A percentile compares a stretch with the other conserved stretches of the same genome.
Conservation (phyloP, 2,888 invertebrate genomes). For the Taenaris catops region DNA sequence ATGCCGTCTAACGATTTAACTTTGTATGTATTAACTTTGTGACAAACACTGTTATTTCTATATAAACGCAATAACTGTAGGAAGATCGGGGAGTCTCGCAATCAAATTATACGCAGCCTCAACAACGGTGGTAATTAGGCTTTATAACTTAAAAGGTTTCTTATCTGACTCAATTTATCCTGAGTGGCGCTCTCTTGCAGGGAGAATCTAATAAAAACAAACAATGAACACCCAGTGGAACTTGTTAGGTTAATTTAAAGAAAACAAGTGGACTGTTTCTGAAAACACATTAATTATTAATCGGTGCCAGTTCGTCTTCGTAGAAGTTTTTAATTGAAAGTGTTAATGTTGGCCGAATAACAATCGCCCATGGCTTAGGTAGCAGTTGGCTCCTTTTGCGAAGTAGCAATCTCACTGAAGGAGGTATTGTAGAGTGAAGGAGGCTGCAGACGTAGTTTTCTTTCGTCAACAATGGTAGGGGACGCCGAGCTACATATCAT, state of each 20-base stretch:
- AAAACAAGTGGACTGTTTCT: neutral
- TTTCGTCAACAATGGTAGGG: too few species aligned
- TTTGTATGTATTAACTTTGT: neutral
- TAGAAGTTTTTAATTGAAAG: too few species aligned
- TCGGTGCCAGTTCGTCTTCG: too few species aligned
- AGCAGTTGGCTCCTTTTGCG: too few species aligned
- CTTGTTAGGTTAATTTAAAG: slow-evolving; percentile 9
- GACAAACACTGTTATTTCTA: neutral
- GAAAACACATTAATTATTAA: too few species aligned
- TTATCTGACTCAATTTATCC: slow-evolving; percentile 21
- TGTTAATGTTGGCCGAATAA: too few species aligned
- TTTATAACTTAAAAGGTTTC: slow-evolving; percentile 22
- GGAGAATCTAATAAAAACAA: slow-evolving; percentile 10
- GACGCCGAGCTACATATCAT: too few species aligned
- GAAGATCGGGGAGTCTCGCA: neutral
- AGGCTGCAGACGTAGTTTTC: too few species aligned
- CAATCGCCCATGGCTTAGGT: too few species aligned
- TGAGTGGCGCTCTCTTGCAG: slow-evolving; percentile 12
- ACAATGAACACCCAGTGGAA: slow-evolving; percentile 9
- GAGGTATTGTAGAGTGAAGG: too few species aligned
- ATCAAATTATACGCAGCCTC: slow-evolving; percentile 16
- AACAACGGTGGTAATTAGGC: slow-evolving; percentile 17
- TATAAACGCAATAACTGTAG: neutral
- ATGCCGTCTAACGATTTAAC: neutral
- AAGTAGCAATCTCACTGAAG: too few species aligned